phyloP scores from a whole-genome alignment of 2,113 vertebrate genomes.

The Hydrolagus affinis region DNA sequence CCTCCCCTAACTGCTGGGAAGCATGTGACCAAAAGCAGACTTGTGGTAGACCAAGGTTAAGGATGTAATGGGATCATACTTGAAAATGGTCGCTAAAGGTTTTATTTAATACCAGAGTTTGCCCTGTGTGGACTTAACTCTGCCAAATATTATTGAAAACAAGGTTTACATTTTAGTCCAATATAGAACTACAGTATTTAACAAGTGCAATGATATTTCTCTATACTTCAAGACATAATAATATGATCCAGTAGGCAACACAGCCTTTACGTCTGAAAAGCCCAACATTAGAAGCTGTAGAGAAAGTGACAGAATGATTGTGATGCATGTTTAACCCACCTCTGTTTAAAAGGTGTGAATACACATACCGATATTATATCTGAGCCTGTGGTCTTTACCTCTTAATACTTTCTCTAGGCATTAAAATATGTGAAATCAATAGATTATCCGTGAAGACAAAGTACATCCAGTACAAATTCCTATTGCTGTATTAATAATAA shows the following conservation, averaged over 20 bases:
- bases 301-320: background rate
- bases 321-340: background rate
- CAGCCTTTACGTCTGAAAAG: too few relatives aligned
- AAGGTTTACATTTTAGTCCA: background rate
- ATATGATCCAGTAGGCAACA: too few relatives aligned
- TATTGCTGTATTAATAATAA: too few relatives aligned
- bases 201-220: background rate
- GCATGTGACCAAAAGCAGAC: constrained; percentile 21
- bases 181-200: background rate
- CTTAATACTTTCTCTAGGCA: background rate
- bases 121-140: background rate
- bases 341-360: background rate
- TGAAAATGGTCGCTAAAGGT: constrained; percentile 13
- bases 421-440: constrained; percentile 26
- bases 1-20: constrained; percentile 8
- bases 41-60: constrained; percentile 16
- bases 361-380: background rate
- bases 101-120: background rate
- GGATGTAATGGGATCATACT: constrained; percentile 16
- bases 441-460: constrained; percentile 5
- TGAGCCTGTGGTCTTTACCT: background rate
- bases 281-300: background rate
- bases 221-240: background rate
- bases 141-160: constrained; percentile 7
- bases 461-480: background rate